Percentiles rank a stretch among this genome's conserved stretches.
phyloP scores from a whole-genome alignment of 2,113 vertebrate genomes.

The Phyllostomus hastatus region DNA sequence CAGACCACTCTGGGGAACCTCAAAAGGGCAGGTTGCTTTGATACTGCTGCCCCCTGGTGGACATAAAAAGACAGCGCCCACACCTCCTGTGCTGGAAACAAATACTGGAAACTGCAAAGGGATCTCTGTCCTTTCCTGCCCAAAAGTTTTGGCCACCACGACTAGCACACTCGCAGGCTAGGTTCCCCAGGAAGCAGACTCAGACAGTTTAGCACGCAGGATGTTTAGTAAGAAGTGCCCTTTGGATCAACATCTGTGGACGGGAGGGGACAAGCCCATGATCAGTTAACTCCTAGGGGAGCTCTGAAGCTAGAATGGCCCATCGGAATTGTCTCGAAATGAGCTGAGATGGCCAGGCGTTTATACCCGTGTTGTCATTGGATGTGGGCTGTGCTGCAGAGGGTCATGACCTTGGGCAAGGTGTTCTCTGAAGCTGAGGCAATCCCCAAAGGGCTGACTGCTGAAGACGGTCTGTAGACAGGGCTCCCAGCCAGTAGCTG shows the following conservation, averaged over 20 bases:
- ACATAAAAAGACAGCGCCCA: background rate
- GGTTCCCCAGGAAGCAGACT: background rate
- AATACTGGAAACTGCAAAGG: background rate
- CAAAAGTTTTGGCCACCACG: background rate
- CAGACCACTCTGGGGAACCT: background rate
- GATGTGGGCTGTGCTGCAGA: background rate
- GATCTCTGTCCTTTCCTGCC: background rate
- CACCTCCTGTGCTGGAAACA: background rate
- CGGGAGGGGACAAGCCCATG: background rate
- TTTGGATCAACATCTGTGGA: background rate
- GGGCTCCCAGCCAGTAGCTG: background rate
- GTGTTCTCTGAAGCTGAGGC: background rate
- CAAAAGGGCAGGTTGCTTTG: background rate
- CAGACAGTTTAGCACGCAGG: background rate
- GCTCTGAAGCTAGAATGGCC: background rate
- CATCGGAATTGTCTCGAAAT: background rate
- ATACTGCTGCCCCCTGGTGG: slow-evolving; percentile 72
- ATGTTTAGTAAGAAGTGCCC: background rate
- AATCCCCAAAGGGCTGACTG: background rate
- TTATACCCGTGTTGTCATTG: background rate
- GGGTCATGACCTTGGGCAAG: background rate
- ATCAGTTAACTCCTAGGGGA: background rate
- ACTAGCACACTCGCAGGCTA: background rate
- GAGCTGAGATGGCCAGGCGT: background rate
- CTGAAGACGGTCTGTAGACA: background rate